These are phyloP conservation scores for pig (Sus scrofa) DNA, from an alignment of 2,113 vertebrate species.

Conservation along the genomic window DNA sequence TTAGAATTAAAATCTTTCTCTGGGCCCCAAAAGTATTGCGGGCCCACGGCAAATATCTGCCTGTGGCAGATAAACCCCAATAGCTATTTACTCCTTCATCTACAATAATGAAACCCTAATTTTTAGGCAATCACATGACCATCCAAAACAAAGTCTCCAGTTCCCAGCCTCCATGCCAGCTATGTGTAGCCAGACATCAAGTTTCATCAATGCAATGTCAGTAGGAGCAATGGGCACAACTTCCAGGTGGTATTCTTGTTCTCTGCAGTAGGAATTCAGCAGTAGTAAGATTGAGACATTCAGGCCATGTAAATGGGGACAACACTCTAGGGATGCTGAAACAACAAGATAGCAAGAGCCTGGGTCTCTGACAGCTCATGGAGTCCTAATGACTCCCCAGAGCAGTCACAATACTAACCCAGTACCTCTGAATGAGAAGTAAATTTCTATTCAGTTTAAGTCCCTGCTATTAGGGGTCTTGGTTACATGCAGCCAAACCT, in stretches of 20 bases:
- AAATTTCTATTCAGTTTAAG: not conserved
- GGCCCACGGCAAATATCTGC: not conserved
- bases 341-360: not conserved
- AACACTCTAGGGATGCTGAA: not conserved
- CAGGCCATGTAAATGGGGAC: not conserved
- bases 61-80: not conserved
- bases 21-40: not conserved
- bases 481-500: not conserved
- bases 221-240: not conserved
- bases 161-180: not conserved
- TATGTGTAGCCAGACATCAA: not conserved
- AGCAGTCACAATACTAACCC: not conserved
- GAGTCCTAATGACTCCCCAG: not conserved
- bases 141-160: not conserved
- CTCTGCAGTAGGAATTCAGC: not conserved
- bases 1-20: not conserved
- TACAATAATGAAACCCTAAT: not conserved
- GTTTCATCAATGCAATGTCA: not conserved
- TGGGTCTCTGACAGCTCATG: not conserved
- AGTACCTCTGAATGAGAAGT: not conserved
- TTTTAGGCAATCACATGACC: not conserved
- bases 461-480: not conserved
- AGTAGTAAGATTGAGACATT: not conserved
- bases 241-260: not conserved
- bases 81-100: not conserved